A percentile compares a stretch with the other conserved stretches of the same genome.
These are phyloP conservation scores for Macrobrachium nipponense DNA, from an alignment of 1,140 invertebrate genomes.

Conservation along the genomic window DNA sequence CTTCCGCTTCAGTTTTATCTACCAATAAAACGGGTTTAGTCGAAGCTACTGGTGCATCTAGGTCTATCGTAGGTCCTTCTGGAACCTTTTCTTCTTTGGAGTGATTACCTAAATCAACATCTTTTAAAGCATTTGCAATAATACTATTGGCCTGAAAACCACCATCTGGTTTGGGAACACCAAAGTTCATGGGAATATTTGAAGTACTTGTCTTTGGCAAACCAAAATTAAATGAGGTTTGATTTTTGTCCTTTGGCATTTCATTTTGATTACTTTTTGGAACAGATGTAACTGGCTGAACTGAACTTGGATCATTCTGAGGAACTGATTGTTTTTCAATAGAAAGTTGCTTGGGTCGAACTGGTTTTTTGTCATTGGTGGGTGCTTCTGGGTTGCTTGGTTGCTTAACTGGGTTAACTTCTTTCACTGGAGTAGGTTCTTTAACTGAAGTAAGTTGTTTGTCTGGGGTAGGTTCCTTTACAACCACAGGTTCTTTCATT, in stretches of 20 bases:
- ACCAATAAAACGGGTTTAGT: slow-evolving; percentile 41
- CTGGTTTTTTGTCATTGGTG: not conserved
- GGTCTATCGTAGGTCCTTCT: slow-evolving; percentile 42
- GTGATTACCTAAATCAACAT: not conserved
- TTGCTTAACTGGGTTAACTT: not conserved
- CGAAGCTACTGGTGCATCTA: slow-evolving; percentile 37
- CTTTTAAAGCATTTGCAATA: not conserved
- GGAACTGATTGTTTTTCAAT: slow-evolving; percentile 14
- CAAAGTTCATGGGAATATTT: slow-evolving; percentile 2
- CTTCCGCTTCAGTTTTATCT: slow-evolving; percentile 42
- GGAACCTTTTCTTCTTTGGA: slow-evolving; percentile 8
- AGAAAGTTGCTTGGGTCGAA: not conserved
- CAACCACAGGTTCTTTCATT: not conserved
- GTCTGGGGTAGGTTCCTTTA: not conserved
- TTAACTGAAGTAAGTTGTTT: too few relatives aligned
- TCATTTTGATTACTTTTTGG: not conserved
- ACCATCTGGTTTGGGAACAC: slow-evolving; percentile 11
- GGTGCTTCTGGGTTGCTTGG: not conserved
- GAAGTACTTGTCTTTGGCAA: slow-evolving; percentile 12
- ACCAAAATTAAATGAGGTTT: slow-evolving; percentile 29
- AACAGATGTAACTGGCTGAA: not conserved
- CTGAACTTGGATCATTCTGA: too few relatives aligned
- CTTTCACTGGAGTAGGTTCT: slow-evolving; percentile 10
- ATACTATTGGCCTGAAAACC: not conserved
- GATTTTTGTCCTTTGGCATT: slow-evolving; percentile 26